Base-by-base conservation (phyloP, 2,113 vertebrate species). In the Aptenodytes forsteri region DNA sequence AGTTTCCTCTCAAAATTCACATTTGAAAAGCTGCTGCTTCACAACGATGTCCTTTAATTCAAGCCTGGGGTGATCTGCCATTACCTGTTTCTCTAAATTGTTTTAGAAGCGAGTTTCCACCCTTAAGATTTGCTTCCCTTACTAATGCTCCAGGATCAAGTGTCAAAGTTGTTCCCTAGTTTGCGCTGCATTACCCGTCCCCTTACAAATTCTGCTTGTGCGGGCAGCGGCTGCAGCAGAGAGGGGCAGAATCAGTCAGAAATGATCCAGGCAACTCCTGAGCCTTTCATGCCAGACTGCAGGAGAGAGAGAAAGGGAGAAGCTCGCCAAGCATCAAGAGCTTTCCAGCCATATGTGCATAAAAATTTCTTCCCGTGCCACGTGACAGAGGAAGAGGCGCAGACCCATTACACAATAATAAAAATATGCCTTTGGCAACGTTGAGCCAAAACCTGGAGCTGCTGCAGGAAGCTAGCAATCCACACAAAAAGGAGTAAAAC, bases 401-500 rank as follows among this genome's bases (percentile, higher is more conserved):
- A 62, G 89, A 93, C 91, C 95, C 95, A 97, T 98, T 98, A 98
- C 98, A 96, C 97, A 97, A 97, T 98, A 97, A 97, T 98, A 93
- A 96, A 98, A 98, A 98, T 98, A 98, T 98, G 98, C 96, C 96
- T 92, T 94, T 95, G 96, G 97, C 96, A 94, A 76, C 29, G 12
- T 52, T 29, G 58, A 96, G 95, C 94, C 80, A 71, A 85, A 95
- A 87, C 83, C 59, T 26, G 85, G 92, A 61, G 95, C 95, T 21
- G 96, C 96, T 50, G 73, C 81, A 44, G 86, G 87, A 90, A 96
- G 87, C 90, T 23, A 89, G 67, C 36, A 61, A 89, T 84, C 65
- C 11, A 9, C 50, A 30, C 52, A 16, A 64, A 87, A 72, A 69
- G 64, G 75, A 88, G 47, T 25, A 69, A 81, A 92, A 82, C 44